Percentiles rank a stretch among this genome's conserved stretches.
These are phyloP conservation scores for Ara ararauna DNA, from an alignment of 2,797 vertebrate genomes.

Conservation along the genomic window DNA sequence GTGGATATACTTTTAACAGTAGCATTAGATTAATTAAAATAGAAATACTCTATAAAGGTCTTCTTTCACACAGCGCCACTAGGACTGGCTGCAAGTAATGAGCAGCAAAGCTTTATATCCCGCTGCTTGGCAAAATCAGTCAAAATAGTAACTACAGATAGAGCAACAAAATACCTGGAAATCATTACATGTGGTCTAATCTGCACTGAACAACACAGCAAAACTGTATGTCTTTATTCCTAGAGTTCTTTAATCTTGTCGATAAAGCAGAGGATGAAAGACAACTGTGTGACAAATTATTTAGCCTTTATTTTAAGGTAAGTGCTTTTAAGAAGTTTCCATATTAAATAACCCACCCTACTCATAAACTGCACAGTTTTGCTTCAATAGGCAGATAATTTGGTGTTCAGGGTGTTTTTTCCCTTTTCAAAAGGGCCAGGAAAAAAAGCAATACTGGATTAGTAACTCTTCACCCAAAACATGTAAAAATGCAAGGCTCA, in stretches of 20 bases:
- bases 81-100: not conserved
- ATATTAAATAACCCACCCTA: not conserved
- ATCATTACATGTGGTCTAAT: not conserved
- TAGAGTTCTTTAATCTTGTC: conserved; percentile 25
- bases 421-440: not conserved
- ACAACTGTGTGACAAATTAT: not conserved
- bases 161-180: not conserved
- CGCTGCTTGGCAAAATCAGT: not conserved
- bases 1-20: not conserved
- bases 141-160: not conserved
- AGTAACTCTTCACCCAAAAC: not conserved
- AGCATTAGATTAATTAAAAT: not conserved
- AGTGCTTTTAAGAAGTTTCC: not conserved
- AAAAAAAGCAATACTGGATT: not conserved
- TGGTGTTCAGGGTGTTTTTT: not conserved
- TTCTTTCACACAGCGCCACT: not conserved
- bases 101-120: not conserved
- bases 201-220: not conserved
- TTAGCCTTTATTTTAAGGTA: not conserved
- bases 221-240: not conserved
- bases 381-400: not conserved
- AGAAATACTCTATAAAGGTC: not conserved
- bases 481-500: not conserved
- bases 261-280: conserved; percentile 26
- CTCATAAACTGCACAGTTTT: not conserved